Conservation (phyloP, 2,113 vertebrate species). For the Maccullochella peelii region DNA sequence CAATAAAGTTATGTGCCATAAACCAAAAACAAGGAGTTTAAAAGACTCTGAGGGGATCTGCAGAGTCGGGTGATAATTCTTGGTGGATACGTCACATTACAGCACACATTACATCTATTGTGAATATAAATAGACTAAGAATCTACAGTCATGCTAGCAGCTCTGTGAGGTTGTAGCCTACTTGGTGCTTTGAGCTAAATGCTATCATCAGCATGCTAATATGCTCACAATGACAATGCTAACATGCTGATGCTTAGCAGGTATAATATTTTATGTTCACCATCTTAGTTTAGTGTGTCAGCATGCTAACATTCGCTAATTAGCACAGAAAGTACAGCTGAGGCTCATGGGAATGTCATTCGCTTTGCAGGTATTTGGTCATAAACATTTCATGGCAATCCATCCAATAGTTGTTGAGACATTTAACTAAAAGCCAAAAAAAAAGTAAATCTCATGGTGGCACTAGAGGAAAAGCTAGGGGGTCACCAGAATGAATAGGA, state of each 20-base stretch:
- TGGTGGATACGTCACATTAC: neutral
- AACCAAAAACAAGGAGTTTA: constrained; percentile 6
- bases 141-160: neutral
- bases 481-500: neutral
- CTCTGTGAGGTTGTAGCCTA: neutral
- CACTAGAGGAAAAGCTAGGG: neutral
- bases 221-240: neutral
- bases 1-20: neutral
- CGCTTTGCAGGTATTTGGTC: neutral
- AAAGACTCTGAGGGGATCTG: neutral
- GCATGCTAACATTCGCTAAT: neutral
- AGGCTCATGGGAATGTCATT: neutral
- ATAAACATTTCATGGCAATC: neutral
- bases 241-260: neutral
- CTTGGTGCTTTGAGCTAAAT: neutral
- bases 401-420: neutral
- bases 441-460: neutral
- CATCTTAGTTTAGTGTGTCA: neutral
- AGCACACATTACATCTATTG: neutral
- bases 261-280: neutral
- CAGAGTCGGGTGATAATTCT: neutral
- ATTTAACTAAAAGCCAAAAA: neutral
- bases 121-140: neutral
- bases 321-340: neutral
- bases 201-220: neutral